phyloP scores from a whole-genome alignment of 2,888 invertebrate genomes.

The Pachliopta kotzebuea region DNA sequence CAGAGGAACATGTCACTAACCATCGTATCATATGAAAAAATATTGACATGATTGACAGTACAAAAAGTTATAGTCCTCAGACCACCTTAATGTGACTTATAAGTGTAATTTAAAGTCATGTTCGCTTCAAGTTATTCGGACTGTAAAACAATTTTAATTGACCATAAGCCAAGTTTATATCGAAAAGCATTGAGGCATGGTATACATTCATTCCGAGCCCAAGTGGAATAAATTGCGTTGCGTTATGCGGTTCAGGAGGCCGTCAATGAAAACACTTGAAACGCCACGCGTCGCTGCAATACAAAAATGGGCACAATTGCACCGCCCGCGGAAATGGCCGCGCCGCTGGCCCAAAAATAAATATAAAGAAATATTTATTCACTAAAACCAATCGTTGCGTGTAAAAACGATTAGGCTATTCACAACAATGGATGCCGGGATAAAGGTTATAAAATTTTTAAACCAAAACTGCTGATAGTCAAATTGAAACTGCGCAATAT shows the following conservation, averaged over 20 bases:
- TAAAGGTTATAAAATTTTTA: slow-evolving; percentile 28
- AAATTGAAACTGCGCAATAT: slow-evolving; percentile 22
- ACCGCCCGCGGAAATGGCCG: slow-evolving; percentile 48
- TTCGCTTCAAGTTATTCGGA: neutral
- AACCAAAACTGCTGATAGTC: slow-evolving; percentile 21
- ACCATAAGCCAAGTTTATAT: neutral
- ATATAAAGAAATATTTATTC: slow-evolving; percentile 67
- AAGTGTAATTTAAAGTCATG: too few relatives aligned
- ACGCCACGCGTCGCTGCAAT: slow-evolving; percentile 62
- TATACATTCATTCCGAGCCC: slow-evolving; percentile 18
- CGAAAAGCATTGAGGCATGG: slow-evolving; percentile 5
- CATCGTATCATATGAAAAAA: too few relatives aligned
- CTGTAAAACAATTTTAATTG: neutral
- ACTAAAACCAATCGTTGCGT: slow-evolving; percentile 60
- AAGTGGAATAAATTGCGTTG: slow-evolving; percentile 35
- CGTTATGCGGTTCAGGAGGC: slow-evolving; percentile 32
- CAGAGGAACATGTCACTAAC: too few relatives aligned
- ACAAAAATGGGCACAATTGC: slow-evolving; percentile 60
- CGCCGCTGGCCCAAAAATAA: slow-evolving; percentile 43
- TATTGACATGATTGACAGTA: too few relatives aligned
- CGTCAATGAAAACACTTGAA: slow-evolving; percentile 64
- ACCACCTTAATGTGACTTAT: too few relatives aligned
- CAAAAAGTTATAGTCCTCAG: too few relatives aligned
- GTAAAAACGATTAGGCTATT: slow-evolving; percentile 61
- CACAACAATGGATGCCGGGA: slow-evolving; percentile 40